A percentile compares a stretch with the other conserved stretches of the same genome.
Evolutionary conservation across 2,113 vertebrate species (phyloP).

Genomic region (Coptodon bakossiorum): DNA sequence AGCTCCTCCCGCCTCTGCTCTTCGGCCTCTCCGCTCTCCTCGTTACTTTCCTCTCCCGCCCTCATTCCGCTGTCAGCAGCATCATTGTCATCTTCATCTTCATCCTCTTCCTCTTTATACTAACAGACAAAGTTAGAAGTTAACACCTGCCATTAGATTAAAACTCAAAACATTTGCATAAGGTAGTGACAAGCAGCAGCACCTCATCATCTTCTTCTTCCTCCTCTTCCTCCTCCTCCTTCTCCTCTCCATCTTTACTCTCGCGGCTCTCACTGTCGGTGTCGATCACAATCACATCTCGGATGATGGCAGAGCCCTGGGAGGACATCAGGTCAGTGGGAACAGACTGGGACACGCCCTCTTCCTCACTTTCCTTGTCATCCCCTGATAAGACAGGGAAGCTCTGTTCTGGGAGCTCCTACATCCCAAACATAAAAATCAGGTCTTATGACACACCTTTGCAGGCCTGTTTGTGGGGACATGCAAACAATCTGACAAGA

Average conservation of each 20-base stretch:
- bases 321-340: slow-evolving; percentile 77
- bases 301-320: slow-evolving; percentile 72
- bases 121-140: not conserved
- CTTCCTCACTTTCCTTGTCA: slow-evolving; percentile 65
- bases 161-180: not conserved
- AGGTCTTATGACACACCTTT: not conserved
- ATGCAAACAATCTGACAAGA: not conserved
- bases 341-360: slow-evolving; percentile 77
- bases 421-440: not conserved
- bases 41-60: slow-evolving; percentile 84
- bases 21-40: slow-evolving; percentile 82
- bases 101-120: slow-evolving; percentile 79
- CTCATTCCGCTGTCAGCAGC: slow-evolving; percentile 78
- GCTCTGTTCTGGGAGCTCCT: slow-evolving; percentile 80
- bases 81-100: slow-evolving; percentile 69
- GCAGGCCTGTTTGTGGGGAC: not conserved
- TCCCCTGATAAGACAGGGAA: slow-evolving; percentile 71
- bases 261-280: slow-evolving; percentile 88
- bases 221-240: slow-evolving; percentile 74
- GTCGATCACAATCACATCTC: slow-evolving; percentile 88
- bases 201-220: slow-evolving; percentile 72
- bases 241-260: slow-evolving; percentile 79
- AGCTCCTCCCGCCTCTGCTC: slow-evolving; percentile 78
- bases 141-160: not conserved
- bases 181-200: not conserved